Evolutionary conservation across 2,888 invertebrate species (phyloP), one percentile per base, ranked within the genome.

Genomic region (Drosophila vallismaia): DNA sequence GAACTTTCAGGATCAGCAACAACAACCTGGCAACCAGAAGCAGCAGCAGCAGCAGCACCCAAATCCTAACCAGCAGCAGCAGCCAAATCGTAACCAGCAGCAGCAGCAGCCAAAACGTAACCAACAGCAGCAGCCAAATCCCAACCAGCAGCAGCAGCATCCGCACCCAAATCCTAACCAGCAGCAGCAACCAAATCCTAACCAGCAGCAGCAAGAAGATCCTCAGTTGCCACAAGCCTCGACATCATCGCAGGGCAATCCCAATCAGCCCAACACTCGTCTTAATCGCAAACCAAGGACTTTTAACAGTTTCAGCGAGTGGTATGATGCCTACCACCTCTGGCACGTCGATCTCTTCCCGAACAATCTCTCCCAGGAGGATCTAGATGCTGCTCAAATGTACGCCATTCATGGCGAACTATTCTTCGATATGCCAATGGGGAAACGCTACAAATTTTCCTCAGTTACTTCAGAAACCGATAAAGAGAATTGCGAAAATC

Each of bases 371-470:
- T 51, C 69, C 0, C 69, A 54, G 38, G 68, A 76, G 28, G 59
- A 78, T 49, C 31, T 62, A 9, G 51, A 56, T 12, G 62, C 76
- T 0, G 51, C 60, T 4, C 79, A 69, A 40, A 53, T 76, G 79
- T 69, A 77, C 44, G 77, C 80, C 0, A 74, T 68, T 4, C 40
- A 79, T 24, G 76, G 79, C 7, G 76, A 76, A 10, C 40, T 24
- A 1, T 75, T 76, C 57, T 72, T 78, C 24, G 56, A 78, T 9
- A 76, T 76, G 76, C 71, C 78, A 2, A 51, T 71, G 57, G 72
- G 68, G 4, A 49, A 36, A n/a, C 33, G 56, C 0, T 78, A 71
- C 42, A 68, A 28, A 0, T 28, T 26, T 33, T n/a, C 40, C 40
- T 12, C n/a, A 2, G 33, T 10, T 10, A 12, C 14, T 7, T 7